Evolutionary conservation across 2,797 vertebrate genomes (phyloP).

Genomic region (Chelidonichthys spinosus): DNA sequence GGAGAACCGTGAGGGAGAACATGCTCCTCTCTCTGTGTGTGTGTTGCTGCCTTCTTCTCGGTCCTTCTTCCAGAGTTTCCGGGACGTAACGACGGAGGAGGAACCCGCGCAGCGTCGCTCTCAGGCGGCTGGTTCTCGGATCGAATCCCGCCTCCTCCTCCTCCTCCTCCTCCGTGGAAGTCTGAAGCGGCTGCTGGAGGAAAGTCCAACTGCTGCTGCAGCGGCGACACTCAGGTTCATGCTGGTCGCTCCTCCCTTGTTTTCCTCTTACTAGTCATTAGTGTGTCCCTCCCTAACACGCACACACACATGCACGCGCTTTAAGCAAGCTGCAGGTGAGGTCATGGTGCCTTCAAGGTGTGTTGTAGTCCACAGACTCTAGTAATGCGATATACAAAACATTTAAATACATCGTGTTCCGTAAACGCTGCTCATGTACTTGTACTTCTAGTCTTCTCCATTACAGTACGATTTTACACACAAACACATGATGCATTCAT

Average conservation of each 20-base stretch:
- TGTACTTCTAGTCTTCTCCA: too few species aligned
- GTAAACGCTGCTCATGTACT: too few species aligned
- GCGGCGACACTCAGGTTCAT: slow-evolving; percentile 81
- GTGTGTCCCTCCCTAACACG: slow-evolving; percentile 52
- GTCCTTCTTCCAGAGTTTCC: slow-evolving; percentile 18
- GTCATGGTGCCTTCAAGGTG: not conserved
- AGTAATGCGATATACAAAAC: not conserved
- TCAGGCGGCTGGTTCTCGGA: slow-evolving; percentile 20
- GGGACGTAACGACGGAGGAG: slow-evolving; percentile 16
- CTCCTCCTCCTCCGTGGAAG: slow-evolving; percentile 22
- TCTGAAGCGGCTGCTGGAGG: slow-evolving; percentile 5
- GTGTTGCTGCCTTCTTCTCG: not conserved
- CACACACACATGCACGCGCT: slow-evolving; percentile 18
- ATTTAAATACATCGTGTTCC: too few species aligned
- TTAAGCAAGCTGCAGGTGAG: not conserved
- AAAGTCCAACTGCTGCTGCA: slow-evolving; percentile 65
- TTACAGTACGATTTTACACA: too few species aligned
- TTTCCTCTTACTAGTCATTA: slow-evolving; percentile 74
- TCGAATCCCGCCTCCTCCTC: slow-evolving; percentile 16
- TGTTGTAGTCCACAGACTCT: not conserved
- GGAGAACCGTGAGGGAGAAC: slow-evolving; percentile 60
- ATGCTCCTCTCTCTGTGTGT: slow-evolving; percentile 51
- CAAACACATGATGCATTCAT: too few species aligned
- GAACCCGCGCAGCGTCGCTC: slow-evolving; percentile 23
- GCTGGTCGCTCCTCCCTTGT: slow-evolving; percentile 86